Conservation (phyloP, 2,888 invertebrate genomes). For the Microctonus hyperodae region DNA sequence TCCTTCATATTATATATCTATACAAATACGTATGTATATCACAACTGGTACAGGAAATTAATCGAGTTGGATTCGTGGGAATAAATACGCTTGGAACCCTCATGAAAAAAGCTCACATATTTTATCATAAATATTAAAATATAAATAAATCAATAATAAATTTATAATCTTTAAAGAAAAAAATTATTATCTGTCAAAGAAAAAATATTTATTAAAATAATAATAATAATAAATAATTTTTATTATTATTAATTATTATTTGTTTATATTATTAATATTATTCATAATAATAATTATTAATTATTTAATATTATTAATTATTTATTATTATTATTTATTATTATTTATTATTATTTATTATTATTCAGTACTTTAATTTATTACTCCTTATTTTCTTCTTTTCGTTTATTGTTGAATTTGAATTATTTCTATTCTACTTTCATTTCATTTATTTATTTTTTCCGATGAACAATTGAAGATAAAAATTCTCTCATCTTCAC, state of each 20-base stretch:
- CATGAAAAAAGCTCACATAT: neutral
- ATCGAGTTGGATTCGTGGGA: constrained; percentile 2
- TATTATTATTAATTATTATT: too few species aligned
- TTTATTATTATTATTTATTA: too few species aligned
- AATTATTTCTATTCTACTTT: neutral
- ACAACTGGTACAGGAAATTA: neutral
- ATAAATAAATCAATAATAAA: neutral
- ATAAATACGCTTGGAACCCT: neutral
- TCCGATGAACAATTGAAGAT: neutral
- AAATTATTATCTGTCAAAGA: too few species aligned
- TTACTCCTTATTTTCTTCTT: neutral
- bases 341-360: too few species aligned
- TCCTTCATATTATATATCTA: neutral
- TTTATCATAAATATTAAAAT: neutral
- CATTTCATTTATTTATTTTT: neutral
- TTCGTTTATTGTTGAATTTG: neutral
- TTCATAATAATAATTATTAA: too few species aligned
- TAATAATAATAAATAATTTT: too few species aligned
- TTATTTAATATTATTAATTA: too few species aligned
- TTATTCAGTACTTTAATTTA: neutral
- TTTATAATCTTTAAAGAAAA: too few species aligned
- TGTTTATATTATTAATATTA: too few species aligned
- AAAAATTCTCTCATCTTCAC: too few species aligned
- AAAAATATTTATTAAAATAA: too few species aligned
- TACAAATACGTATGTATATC: neutral